Evolutionary conservation across 64 coral and sea anemone genomes (phyloP), one percentile per base, ranked within the genome.

Genomic region (Stichodactyla helianthus): DNA sequence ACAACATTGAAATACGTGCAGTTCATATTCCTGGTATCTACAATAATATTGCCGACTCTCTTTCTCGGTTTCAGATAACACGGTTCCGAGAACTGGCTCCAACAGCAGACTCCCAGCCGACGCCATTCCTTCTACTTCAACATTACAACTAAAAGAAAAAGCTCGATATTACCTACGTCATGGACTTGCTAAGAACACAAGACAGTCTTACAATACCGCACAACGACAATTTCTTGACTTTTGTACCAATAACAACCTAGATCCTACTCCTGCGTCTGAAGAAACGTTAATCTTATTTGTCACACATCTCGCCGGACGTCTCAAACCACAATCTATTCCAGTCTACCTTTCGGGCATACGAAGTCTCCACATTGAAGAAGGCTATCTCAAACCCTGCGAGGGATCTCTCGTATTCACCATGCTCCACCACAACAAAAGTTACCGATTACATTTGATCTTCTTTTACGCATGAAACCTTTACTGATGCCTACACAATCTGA

Each of bases 11-110:
- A 10, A 4, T 63, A 10, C 7, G 60, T 10, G 60, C 60, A 10
- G 17, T 63, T 18, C 60, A 63, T 31, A 22, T 83, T 9, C 18
- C 84, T 52, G 84, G 84, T 18, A 71, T 9, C 10, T 1, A 52
- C 28, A 86, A 86, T 23, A 53, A 86, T 22, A 86, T 86, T 19
- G 84, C 84, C 14, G 84, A 86, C 84, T 51, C 84, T 86, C 84
- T 86, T 5, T 71, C 84, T 86, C 62, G 84, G 0, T 86, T 86
- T 71, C 85, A 76, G 85, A 77, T 86, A 31, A 54, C 35, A 15
- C 59, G 60, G 3, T 71, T 86, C 17, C 60, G 50, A 20, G 59
- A 86, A 23, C 61, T 86, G 54, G 84, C 85, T 11, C 65, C 85
- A 27, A 50, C 71, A 16, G 51, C 7, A 63, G 17, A 63, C 60